Conservation (phyloP, 1,140 invertebrate genomes). For the Drosophila ogumai region DNA sequence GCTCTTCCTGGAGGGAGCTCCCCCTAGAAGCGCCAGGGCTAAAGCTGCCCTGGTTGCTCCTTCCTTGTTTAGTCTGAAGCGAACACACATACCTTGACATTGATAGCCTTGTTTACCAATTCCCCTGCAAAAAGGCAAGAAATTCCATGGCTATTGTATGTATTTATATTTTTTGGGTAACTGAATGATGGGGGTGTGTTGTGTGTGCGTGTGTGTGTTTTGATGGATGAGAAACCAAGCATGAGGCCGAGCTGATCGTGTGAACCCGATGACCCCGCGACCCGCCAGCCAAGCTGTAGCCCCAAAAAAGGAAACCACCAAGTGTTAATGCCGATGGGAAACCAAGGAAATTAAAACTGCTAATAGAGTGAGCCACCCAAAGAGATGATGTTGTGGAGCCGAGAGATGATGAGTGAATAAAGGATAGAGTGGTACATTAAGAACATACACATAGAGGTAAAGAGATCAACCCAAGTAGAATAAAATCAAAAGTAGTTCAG, state of each 20-base stretch:
- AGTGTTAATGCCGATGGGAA: constrained; percentile 31
- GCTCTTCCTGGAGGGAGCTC: constrained; percentile 42
- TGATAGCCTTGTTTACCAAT: constrained; percentile 99
- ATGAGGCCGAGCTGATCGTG: constrained; percentile 22
- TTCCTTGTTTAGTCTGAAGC: constrained; percentile 74
- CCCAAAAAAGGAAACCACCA: constrained; percentile 30
- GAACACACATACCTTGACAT: constrained; percentile 96
- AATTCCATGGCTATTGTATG: constrained; percentile 85
- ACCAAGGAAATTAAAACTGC: constrained; percentile 36
- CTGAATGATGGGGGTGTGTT: constrained; percentile 55
- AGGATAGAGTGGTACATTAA: constrained; percentile 49
- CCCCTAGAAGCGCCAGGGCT: constrained; percentile 36
- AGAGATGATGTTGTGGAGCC: constrained; percentile 21
- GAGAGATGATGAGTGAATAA: constrained; percentile 9
- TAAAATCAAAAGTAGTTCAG: constrained; percentile 40
- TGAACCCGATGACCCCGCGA: constrained; percentile 30
- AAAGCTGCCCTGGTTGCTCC: constrained; percentile 45
- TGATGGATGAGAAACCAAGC: constrained; percentile 52
- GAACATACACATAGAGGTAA: constrained; percentile 63
- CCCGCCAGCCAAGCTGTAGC: constrained; percentile 25
- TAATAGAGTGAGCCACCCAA: constrained; percentile 28
- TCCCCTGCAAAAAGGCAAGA: constrained; percentile 94
- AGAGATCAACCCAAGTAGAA: constrained; percentile 38
- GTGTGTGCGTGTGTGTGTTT: constrained; percentile 24
- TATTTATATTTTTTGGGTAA: constrained; percentile 76